Evolutionary conservation across 1,140 invertebrate genomes (phyloP).

Genomic region (Aphis craccivora): DNA sequence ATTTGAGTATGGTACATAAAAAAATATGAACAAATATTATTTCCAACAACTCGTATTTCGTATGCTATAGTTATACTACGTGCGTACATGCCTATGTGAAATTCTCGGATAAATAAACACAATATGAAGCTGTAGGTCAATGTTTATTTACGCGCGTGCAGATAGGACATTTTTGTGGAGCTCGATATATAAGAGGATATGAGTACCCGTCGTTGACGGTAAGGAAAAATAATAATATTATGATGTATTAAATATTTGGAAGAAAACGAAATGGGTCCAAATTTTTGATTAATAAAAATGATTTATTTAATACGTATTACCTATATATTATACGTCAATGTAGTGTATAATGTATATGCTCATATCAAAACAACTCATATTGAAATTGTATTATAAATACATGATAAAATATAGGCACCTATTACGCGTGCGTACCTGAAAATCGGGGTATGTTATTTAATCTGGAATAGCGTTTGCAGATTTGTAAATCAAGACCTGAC

Average conservation of each 20-base stretch:
- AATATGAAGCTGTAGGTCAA: not conserved
- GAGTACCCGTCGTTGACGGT: not conserved
- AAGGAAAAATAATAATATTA: not conserved
- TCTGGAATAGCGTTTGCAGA: not conserved
- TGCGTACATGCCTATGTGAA: not conserved
- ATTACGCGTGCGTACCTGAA: not conserved
- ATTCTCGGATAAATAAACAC: not conserved
- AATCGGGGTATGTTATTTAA: not conserved
- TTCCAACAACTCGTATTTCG: not conserved
- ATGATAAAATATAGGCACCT: not conserved
- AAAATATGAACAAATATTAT: not conserved
- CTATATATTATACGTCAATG: not conserved
- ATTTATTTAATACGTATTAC: not conserved
- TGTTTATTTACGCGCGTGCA: not conserved
- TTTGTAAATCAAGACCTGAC: not conserved
- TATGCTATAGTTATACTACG: not conserved
- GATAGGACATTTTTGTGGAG: not conserved
- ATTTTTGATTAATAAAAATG: slow-evolving; percentile 3
- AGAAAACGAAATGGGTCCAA: not conserved
- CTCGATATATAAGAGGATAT: not conserved
- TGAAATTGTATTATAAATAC: not conserved
- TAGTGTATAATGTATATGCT: not conserved
- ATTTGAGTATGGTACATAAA: not conserved
- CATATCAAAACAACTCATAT: not conserved
- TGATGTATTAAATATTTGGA: not conserved